Percentiles rank a stretch among this genome's conserved stretches.
These are phyloP conservation scores for Hydraecia micacea DNA, from an alignment of 2,888 invertebrate genomes.

Conservation along the genomic window DNA sequence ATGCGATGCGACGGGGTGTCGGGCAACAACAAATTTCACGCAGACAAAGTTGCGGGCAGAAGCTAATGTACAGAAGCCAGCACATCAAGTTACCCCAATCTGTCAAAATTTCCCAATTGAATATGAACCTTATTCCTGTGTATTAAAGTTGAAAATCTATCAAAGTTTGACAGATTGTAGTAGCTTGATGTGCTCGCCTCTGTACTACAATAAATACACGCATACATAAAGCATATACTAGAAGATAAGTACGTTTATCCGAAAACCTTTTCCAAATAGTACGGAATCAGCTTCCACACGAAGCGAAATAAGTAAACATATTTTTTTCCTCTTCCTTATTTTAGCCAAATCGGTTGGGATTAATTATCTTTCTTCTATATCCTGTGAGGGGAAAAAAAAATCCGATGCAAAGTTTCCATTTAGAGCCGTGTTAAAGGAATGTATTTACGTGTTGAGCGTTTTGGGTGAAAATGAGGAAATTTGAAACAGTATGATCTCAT, in stretches of 20 bases:
- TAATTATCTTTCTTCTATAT: constrained; percentile 73
- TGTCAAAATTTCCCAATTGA: too few species aligned
- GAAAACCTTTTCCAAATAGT: constrained; percentile 24
- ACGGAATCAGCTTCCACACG: constrained; percentile 20
- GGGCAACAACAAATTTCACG: too few species aligned
- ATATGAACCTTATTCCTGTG: too few species aligned
- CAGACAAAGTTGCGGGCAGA: too few species aligned
- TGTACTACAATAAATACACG: too few species aligned
- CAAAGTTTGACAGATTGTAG: too few species aligned
- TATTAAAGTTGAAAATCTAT: too few species aligned
- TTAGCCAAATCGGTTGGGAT: constrained; percentile 75
- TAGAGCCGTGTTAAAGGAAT: background rate
- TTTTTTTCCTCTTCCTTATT: constrained; percentile 67
- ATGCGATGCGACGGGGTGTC: too few species aligned
- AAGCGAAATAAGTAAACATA: constrained; percentile 50
- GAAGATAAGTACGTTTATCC: background rate
- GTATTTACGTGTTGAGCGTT: background rate
- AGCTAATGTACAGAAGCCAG: too few species aligned
- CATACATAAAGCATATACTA: background rate
- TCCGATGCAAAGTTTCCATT: constrained; percentile 25
- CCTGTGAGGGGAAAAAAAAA: constrained; percentile 48
- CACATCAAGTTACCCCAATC: too few species aligned
- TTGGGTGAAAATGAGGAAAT: background rate
- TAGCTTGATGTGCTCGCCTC: too few species aligned
- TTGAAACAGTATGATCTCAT: too few species aligned